Conservation (phyloP, 2,888 invertebrate species). For the Cheilosia vulpina region DNA sequence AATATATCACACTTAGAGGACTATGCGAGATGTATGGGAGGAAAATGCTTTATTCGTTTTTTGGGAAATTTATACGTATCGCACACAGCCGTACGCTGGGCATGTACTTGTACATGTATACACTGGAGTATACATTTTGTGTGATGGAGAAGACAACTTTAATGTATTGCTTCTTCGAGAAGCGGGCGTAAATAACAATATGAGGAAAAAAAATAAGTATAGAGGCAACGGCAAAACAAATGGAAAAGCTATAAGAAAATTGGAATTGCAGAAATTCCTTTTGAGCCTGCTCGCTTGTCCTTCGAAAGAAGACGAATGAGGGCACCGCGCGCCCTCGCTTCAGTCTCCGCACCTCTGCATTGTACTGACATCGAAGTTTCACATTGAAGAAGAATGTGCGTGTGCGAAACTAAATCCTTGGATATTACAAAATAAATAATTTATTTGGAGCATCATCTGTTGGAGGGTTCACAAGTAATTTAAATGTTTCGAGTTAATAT, state of each 20-base stretch:
- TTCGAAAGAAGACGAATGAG: constrained; percentile 52
- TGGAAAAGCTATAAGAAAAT: constrained; percentile 71
- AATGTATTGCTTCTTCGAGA: constrained; percentile 62
- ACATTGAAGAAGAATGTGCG: constrained; percentile 60
- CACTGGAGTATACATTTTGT: constrained; percentile 42
- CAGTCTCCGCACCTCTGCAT: not conserved
- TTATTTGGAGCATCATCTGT: constrained; percentile 72
- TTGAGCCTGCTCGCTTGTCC: constrained; percentile 56
- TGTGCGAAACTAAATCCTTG: constrained; percentile 69
- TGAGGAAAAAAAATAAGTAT: constrained; percentile 30
- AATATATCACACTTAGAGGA: constrained; percentile 84
- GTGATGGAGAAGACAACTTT: constrained; percentile 70
- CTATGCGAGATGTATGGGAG: constrained; percentile 76
- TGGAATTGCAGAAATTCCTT: constrained; percentile 70
- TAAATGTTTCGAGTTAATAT: constrained; percentile 62
- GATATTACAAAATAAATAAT: constrained; percentile 69
- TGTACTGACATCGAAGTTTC: constrained; percentile 10
- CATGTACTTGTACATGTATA: constrained; percentile 74
- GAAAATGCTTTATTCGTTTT: constrained; percentile 83
- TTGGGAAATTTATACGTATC: constrained; percentile 82
- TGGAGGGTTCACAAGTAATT: constrained; percentile 70
- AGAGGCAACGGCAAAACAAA: constrained; percentile 56
- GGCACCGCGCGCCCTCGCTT: constrained; percentile 18
- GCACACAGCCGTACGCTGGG: constrained; percentile 74
- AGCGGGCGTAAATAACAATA: constrained; percentile 50